phyloP scores from a whole-genome alignment of 2,113 vertebrate genomes.

The Hyperoodon ampullatus region DNA sequence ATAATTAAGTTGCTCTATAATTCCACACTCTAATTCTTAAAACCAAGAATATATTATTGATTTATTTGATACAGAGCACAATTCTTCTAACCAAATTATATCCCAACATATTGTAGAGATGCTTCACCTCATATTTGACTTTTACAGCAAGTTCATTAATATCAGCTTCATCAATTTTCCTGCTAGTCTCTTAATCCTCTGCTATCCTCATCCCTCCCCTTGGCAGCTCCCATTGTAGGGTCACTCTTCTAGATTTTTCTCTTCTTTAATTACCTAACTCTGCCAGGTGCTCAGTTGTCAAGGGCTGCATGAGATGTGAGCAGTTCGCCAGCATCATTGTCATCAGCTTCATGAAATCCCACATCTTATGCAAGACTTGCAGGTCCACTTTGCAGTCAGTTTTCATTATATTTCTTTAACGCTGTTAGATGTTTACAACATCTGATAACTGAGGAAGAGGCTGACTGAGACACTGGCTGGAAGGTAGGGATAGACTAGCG shows the following conservation, averaged over 20 bases:
- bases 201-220: not conserved
- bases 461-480: not conserved
- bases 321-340: not conserved
- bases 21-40: not conserved
- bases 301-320: not conserved
- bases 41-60: not conserved
- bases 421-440: not conserved
- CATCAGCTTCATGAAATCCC: not conserved
- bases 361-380: not conserved
- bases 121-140: not conserved
- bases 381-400: not conserved
- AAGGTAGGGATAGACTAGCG: rapidly evolving
- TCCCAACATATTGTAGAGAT: not conserved
- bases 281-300: not conserved
- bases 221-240: not conserved
- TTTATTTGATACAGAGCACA: not conserved
- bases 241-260: not conserved
- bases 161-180: not conserved
- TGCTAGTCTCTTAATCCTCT: not conserved
- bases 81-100: slow-evolving; percentile 9
- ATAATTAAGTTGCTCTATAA: slow-evolving; percentile 45
- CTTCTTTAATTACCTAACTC: not conserved
- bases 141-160: not conserved
- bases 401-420: not conserved
- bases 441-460: not conserved